A percentile compares a stretch with the other conserved stretches of the same genome.
Conservation (phyloP, 2,797 vertebrate species). For the Hydrocynus forskahlii region DNA sequence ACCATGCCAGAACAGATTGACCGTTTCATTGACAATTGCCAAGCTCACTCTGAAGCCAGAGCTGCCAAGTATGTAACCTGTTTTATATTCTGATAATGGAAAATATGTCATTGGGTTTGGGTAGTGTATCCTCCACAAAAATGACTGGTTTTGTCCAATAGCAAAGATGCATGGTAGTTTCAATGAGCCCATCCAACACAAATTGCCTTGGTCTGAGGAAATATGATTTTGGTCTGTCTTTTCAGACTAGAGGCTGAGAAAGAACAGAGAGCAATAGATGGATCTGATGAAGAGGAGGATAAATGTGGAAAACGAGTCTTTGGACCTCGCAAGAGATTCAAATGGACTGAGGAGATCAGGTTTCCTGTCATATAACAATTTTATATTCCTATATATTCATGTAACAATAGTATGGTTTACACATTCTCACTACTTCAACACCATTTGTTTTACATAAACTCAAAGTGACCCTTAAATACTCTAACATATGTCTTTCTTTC, state of each 20-base stretch:
- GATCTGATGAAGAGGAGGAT: constrained; percentile 83
- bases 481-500: background rate
- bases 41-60: constrained; percentile 84
- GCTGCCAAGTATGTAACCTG: constrained; percentile 81
- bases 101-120: constrained; percentile 1
- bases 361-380: constrained; percentile 59
- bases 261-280: constrained; percentile 81
- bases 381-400: background rate
- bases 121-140: background rate
- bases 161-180: background rate
- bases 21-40: constrained; percentile 85
- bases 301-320: constrained; percentile 79
- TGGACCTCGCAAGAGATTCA: constrained; percentile 90
- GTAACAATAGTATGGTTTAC: no score
- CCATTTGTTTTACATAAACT: no score
- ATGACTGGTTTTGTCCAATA: background rate
- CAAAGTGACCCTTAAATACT: no score
- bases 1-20: constrained; percentile 91
- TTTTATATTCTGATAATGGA: no score
- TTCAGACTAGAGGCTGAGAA: constrained; percentile 83
- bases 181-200: background rate
- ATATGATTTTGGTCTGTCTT: constrained; percentile 14
- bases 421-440: no score
- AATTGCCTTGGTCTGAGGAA: background rate
- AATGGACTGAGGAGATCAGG: constrained; percentile 94